Evolutionary conservation across 2,888 invertebrate genomes (phyloP), one percentile per base, ranked within the genome.

Genomic region (Helleia helle): DNA sequence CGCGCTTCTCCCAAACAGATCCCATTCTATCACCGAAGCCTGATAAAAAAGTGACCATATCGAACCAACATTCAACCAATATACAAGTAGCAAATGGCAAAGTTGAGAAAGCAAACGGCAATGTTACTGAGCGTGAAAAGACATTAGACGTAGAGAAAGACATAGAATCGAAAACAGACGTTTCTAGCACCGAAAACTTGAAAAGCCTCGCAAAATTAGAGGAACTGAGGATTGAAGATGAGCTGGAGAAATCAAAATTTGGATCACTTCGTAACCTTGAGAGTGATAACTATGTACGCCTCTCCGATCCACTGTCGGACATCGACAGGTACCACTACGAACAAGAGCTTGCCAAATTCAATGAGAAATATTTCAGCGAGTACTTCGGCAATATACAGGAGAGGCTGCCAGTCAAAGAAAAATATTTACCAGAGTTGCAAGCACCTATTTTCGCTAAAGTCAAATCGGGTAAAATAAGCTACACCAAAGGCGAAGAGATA

Each of bases 381-480:
- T 83, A 72, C 46, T 52, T 81, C 26, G 79, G 83, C n/a, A 65
- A 60, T 26, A 69, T 74, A 26, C 71, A 71, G 7, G 72, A 73
- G 1, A 69, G 71, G 44, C 44, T 81, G 11, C 61, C 72, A 0
- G 77, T 79, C 0, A 77, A 65, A 52, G 81, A 85, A 49, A 65
- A 81, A 43, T 86, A 80, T 44, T 54, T 86, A 3, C 86, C 86
- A 0, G 86, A 86, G 49, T 57, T 75, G 6, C 86, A 86, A 54
- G 81, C 81, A 43, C 85, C 86, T 1, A 71, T 83, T 38, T 84
- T 86, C 49, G 65, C 85, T 1, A 84, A 84, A 56, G 75, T 84
- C 30, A 79, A 80, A 48, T 56, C 80, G 2, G 77, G 76, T 1
- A 59, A 76, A 27, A 53, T 74, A 55, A 63, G 65, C 50, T 54